A percentile compares a stretch with the other conserved stretches of the same genome.
phyloP scores from a whole-genome alignment of 2,113 vertebrate genomes.

The Mungos mungo region DNA sequence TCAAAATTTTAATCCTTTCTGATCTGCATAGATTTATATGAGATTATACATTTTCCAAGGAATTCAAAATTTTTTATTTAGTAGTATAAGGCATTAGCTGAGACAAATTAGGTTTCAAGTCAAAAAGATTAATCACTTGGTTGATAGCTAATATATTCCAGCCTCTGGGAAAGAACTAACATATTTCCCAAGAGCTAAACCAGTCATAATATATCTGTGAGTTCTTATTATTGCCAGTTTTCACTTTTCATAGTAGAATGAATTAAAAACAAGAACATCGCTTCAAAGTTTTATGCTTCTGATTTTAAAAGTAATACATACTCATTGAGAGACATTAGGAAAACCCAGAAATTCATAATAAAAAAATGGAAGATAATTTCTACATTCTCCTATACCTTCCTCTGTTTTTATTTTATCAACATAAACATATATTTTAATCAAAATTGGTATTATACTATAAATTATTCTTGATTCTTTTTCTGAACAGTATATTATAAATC shows the following conservation, averaged over 20 bases:
- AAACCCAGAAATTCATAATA: not conserved
- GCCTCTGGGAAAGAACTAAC: not conserved
- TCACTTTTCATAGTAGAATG: not conserved
- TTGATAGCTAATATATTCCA: conserved; percentile 34
- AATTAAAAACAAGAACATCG: not conserved
- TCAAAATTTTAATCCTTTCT: not conserved
- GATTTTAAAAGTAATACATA: not conserved
- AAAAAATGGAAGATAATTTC: not conserved
- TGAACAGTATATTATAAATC: not conserved
- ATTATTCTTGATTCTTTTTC: not conserved
- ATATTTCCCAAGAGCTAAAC: conserved; percentile 35
- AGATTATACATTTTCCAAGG: not conserved
- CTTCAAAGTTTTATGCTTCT: not conserved
- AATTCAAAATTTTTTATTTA: not conserved
- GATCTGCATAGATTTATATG: not conserved
- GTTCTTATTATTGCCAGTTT: conserved; percentile 47
- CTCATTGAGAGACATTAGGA: not conserved
- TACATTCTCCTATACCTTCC: not conserved
- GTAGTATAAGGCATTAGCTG: not conserved
- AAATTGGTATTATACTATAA: not conserved
- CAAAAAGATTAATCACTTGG: conserved; percentile 44
- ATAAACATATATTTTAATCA: not conserved
- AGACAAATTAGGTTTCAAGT: conserved; percentile 55
- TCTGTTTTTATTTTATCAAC: not conserved
- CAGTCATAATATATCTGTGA: conserved; percentile 14